phyloP scores from a whole-genome alignment of 2,797 vertebrate genomes.

The Smutsia gigantea region DNA sequence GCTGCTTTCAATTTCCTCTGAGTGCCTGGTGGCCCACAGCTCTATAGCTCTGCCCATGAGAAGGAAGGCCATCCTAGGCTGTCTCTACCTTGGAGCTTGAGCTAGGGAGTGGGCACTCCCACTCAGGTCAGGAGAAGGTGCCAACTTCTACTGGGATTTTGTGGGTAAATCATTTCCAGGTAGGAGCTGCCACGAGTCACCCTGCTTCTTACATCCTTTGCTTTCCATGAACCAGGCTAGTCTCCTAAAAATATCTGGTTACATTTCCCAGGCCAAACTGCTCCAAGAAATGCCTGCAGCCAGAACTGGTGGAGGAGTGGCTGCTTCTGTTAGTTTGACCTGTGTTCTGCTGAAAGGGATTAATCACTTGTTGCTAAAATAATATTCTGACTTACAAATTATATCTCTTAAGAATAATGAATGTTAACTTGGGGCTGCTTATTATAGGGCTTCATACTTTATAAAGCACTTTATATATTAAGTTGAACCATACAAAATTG shows the following conservation, averaged over 20 bases:
- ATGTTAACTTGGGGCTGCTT: not conserved
- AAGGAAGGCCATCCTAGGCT: not conserved
- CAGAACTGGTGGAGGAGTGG: not conserved
- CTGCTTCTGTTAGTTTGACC: constrained; percentile 31
- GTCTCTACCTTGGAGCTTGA: constrained; percentile 25
- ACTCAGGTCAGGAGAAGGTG: not conserved
- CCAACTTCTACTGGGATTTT: not conserved
- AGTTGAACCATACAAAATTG: constrained; percentile 34
- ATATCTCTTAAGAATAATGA: constrained; percentile 49
- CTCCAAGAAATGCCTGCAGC: constrained; percentile 15
- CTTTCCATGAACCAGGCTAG: constrained; percentile 36
- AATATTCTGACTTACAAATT: constrained; percentile 52
- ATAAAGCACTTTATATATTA: constrained; percentile 39
- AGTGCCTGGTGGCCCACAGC: not conserved
- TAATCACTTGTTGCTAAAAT: constrained; percentile 42
- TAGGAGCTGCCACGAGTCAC: not conserved
- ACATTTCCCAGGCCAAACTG: constrained; percentile 15
- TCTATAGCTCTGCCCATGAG: not conserved
- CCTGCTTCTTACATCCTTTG: constrained; percentile 15
- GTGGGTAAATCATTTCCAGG: constrained; percentile 9
- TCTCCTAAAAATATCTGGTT: constrained; percentile 50
- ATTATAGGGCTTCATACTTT: constrained; percentile 36
- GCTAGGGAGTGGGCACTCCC: not conserved
- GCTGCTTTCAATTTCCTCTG: not conserved
- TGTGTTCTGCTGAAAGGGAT: constrained; percentile 36